Evolutionary conservation across 2,888 invertebrate genomes (phyloP).

Genomic region (Caenorhabditis parvicauda): DNA sequence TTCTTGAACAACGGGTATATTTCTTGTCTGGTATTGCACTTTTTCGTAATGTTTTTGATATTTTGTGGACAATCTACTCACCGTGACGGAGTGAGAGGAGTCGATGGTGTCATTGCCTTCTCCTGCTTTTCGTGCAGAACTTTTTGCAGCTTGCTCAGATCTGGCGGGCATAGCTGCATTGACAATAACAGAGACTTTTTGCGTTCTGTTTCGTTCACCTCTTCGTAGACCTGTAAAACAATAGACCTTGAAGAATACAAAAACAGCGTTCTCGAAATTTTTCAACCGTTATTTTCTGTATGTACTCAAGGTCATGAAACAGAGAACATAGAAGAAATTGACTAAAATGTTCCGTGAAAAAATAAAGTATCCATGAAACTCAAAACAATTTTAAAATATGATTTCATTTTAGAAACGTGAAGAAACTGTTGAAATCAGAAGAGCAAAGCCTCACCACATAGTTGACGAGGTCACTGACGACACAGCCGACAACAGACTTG

Average conservation of each 20-base stretch:
- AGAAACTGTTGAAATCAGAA: background rate
- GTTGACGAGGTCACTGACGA: constrained; percentile 46
- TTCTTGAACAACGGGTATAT: too few relatives aligned
- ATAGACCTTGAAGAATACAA: too few relatives aligned
- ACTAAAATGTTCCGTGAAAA: too few relatives aligned
- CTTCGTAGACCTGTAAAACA: constrained; percentile 13
- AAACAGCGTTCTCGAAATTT: too few relatives aligned
- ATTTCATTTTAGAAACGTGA: constrained; percentile 2
- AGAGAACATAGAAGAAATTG: too few relatives aligned
- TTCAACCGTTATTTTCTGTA: too few relatives aligned
- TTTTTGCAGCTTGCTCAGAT: too few relatives aligned
- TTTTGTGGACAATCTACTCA: constrained; percentile 2
- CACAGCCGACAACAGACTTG: constrained; percentile 23
- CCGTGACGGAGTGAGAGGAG: constrained; percentile 37
- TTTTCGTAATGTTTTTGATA: too few relatives aligned
- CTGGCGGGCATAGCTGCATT: constrained; percentile 8
- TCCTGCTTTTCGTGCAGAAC: background rate
- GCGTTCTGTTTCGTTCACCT: constrained; percentile 36
- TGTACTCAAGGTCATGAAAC: too few relatives aligned
- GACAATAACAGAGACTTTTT: constrained; percentile 39
- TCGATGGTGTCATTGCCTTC: background rate
- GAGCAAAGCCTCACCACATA: constrained; percentile 29
- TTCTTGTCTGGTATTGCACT: background rate
- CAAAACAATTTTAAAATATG: too few relatives aligned
- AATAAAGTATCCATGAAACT: too few relatives aligned